A percentile compares a stretch with the other conserved stretches of the same genome.
Conservation (phyloP, 2,797 vertebrate species). For the Kryptopterus vitreolus region DNA sequence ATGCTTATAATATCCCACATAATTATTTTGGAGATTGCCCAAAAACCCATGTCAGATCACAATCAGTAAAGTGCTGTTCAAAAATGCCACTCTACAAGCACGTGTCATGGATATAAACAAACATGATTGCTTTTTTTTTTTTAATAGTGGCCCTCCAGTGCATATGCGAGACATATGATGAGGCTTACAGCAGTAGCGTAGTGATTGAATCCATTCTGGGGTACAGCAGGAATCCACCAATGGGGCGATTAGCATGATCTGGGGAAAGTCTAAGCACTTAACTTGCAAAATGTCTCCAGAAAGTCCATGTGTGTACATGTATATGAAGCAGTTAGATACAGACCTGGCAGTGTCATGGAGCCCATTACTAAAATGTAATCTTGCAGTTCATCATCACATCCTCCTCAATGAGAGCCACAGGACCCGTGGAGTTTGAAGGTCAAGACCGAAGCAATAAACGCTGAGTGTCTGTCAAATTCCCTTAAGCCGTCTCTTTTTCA, state of each 20-base stretch:
- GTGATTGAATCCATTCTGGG: conserved; percentile 58
- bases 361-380: conserved; percentile 62
- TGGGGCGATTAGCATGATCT: conserved; percentile 39
- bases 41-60: conserved; percentile 28
- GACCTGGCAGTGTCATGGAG: conserved; percentile 33
- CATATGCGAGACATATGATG: conserved; percentile 20
- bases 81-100: conserved; percentile 40
- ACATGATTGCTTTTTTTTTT: conserved; percentile 43
- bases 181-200: conserved; percentile 25
- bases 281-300: conserved; percentile 2
- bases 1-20: conserved; percentile 30
- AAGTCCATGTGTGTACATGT: conserved; percentile 27
- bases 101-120: conserved; percentile 46
- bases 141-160: conserved; percentile 43
- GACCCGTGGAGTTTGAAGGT: conserved; percentile 61
- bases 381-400: conserved; percentile 44
- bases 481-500: conserved; percentile 55
- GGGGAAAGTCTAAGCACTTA: conserved; percentile 27
- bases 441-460: conserved; percentile 68
- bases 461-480: conserved; percentile 44
- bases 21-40: conserved; percentile 42
- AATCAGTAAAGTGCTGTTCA: conserved; percentile 27
- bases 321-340: conserved; percentile 23
- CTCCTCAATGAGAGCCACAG: conserved; percentile 40
- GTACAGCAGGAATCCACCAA: conserved; percentile 63